Base-by-base conservation (phyloP, 2,888 invertebrate species). In the Synanthedon vespiformis region DNA sequence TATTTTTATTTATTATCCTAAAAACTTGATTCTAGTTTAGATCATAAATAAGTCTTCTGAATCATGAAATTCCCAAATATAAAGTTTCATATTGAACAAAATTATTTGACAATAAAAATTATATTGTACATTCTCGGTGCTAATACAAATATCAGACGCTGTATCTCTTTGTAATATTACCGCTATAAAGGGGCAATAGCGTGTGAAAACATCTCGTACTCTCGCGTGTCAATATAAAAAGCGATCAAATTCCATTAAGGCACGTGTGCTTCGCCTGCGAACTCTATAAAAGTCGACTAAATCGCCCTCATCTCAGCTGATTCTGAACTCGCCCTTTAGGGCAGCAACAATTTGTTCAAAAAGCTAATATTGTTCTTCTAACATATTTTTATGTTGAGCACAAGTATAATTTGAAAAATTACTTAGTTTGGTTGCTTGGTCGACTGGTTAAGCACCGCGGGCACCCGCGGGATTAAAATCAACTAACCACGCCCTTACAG, bases 191-290 rank as follows among this genome's bases (percentile, higher is more conserved):
- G 53, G 59, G 57, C 44, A 61, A 62, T 65, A 61, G 57, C 61
- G 63, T 67, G 65, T 64, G 63, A 65, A 67, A 72, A 67, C 64
- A 70, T 60, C 44, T 44, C 61, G 58, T 59, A 57, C 44, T 55
- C 56, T 58, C 54, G 56, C 60, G 61, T 64, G 63, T 68, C 65
- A 66, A 70, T 70, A 72, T 69, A 63, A 64, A 56, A 64, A 60
- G 61, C 72, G 62, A 69, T 72, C 65, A 68, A 70, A 74, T 72
- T 71, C 71, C 67, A 44, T 44, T 44, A 44, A 48, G 50, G 47
- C 53, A 51, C 47, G 53, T 53, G 53, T 48, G 53, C 40, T 14
- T 14, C 44, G 27, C 44, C 50, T 40, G 22, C 48, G 44, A 51
- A 53, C 44, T 51, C 53, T 53, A 53, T 51, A 48, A 53, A 53